Base-by-base conservation (phyloP, 2,888 invertebrate species). In the Asteroscopus sphinx region DNA sequence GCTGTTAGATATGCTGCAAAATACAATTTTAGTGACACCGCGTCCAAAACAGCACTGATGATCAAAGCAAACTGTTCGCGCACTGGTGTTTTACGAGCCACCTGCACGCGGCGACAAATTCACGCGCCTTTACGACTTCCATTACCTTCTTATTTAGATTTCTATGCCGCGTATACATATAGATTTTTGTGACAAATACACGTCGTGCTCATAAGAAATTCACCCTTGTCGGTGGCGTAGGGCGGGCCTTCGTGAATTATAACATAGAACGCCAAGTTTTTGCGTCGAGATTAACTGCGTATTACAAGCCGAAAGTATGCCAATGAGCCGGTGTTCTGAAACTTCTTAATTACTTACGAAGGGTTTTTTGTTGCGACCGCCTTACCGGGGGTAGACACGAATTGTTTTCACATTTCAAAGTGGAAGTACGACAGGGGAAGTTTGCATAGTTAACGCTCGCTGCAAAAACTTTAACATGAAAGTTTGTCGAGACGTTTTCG, bases 281-380 rank as follows among this genome's bases (percentile, higher is more conserved):
- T 91, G 77, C 82, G 84, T 83, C 73, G 84, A 90, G 90, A 91
- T 90, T 91, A 91, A 89, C 88, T 88, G 88, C 87, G 88, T 90
- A 87, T 88, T 90, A 91, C 89, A 89, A 87, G 88, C 83, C 76
- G 79, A 88, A 91, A 91, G 90, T 90, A 88, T 89, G 87, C 87
- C 90, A 88, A 90, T 91, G 90, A 90, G 87, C 85, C 79, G 81
- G 84, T 87, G 86, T 87, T 89, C 80, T 77, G 81, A 82, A 89
- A 90, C 87, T 91, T 90, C 88, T 87, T 91, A 91, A 90, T 91
- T 90, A 90, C 88, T 87, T 87, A 77, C 83, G 79, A 84, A 83
- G 80, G 82, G 80, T 83, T 87, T 85, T 86, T 86, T 83, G 78
- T 81, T 71, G 79, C 79, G 73, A 76, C 79, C 76, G 80, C 74